Evolutionary conservation across 2,797 vertebrate genomes (phyloP).

Genomic region (Mus spretus): DNA sequence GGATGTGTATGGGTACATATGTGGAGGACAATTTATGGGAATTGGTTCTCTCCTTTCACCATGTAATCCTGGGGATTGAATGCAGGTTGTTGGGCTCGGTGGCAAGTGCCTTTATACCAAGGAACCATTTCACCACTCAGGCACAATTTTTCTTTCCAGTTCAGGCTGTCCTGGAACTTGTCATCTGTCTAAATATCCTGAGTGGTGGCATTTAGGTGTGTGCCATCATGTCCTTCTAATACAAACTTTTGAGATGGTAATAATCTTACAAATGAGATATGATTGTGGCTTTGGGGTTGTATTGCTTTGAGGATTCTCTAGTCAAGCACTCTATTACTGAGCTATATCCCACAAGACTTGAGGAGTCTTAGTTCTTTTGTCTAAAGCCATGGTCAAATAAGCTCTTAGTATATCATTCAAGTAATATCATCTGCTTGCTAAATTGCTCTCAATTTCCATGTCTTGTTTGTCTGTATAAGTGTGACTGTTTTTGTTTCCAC

Average conservation of each 20-base stretch:
- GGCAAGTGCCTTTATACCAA: neutral
- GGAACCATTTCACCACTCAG: neutral
- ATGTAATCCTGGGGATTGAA: neutral
- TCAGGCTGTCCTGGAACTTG: neutral
- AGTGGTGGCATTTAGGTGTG: neutral
- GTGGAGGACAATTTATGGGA: neutral
- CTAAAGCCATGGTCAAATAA: constrained; percentile 48
- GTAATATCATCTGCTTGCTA: constrained; percentile 18
- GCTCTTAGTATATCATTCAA: neutral
- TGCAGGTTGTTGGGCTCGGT: neutral
- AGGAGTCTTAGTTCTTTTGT: neutral
- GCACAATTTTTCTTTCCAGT: neutral
- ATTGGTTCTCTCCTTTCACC: neutral
- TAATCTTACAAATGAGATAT: constrained; percentile 27
- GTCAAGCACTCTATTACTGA: constrained; percentile 85
- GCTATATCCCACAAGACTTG: constrained; percentile 56
- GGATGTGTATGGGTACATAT: neutral
- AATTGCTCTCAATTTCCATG: constrained; percentile 47
- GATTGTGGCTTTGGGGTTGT: neutral
- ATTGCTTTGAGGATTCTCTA: constrained; percentile 70
- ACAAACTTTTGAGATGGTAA: neutral
- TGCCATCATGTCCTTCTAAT: neutral
- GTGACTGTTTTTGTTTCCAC: constrained; percentile 44
- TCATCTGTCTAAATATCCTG: neutral
- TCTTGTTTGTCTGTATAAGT: constrained; percentile 48